Base-by-base conservation (phyloP, 2,888 invertebrate species). In the Morpho deidamia region DNA sequence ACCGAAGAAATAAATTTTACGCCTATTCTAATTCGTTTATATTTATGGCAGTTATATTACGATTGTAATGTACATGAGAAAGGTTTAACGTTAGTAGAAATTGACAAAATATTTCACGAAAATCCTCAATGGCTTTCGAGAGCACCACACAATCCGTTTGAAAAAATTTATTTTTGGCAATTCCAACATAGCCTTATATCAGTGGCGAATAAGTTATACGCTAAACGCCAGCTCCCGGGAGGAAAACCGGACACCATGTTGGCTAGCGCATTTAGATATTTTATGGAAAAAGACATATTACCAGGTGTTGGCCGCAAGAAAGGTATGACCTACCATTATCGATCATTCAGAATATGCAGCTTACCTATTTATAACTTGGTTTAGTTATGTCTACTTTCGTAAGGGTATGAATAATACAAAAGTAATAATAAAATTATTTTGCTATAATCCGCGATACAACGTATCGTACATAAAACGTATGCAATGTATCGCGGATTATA, bases 81-180 rank as follows among this genome's bases (percentile, higher is more conserved):
- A 63, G 84, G 85, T 2, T 66, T 91, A 44, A 88, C 90, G 11
- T 72, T 93, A 5, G 78, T 87, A 2, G 84, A 92, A 49, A 85
- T 90, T 5, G 92, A 93, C 69, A 69, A 72, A 43, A 72, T 89
- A 56, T 81, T 91, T 61, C 78, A 86, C 59, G 65, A 78, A 58
- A 91, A 91, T 64, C 83, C 83, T 0, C 77, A 80, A 48, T 88
- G 89, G 80, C 73, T 90, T 1, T 70, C 91, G 1, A 80, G 76
- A 53, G 71, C 72, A 4, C 70, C 81, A 1, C 91, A 92, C 63
- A 66, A 89, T 65, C 93, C 93, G 0, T 92, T 92, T 65, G 92
- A 92, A 64, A 87, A 83, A 62, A 86, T 93, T 64, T 91, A 91
- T 69, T 91, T 91, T 66, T 93, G 92, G 91, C 93, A 93, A 70